phyloP scores from a whole-genome alignment of 2,888 invertebrate species.

The Criorhina ranunculi region DNA sequence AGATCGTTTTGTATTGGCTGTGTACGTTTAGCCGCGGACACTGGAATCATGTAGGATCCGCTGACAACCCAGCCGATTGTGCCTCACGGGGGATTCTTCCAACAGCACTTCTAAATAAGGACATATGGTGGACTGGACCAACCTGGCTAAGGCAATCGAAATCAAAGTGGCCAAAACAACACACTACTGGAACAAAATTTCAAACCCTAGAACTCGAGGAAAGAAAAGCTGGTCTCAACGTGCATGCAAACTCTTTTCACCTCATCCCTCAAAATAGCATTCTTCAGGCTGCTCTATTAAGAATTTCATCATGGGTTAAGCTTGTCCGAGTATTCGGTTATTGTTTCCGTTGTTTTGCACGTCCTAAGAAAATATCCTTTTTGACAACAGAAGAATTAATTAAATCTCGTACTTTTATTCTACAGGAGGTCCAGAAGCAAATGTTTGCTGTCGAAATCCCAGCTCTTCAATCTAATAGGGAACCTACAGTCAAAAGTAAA shows the following conservation, averaged over 20 bases:
- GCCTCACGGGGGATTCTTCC: slow-evolving; percentile 1
- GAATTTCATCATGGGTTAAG: slow-evolving; percentile 7
- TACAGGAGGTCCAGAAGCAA: not conserved
- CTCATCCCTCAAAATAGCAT: not conserved
- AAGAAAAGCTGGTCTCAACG: slow-evolving; percentile 26
- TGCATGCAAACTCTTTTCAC: not conserved
- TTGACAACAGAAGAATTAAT: too few species aligned
- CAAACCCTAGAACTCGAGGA: not conserved
- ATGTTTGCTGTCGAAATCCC: not conserved
- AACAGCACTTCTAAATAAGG: not conserved
- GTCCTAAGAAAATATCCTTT: not conserved
- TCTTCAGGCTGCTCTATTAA: not conserved
- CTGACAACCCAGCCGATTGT: slow-evolving; percentile 24
- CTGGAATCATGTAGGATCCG: slow-evolving; percentile 8
- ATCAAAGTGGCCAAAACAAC: not conserved
- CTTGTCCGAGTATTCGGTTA: slow-evolving; percentile 7
- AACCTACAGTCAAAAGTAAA: not conserved
- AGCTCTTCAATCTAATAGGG: not conserved
- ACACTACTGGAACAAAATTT: not conserved
- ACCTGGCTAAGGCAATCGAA: not conserved
- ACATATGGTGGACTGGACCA: not conserved
- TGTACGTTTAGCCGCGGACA: not conserved
- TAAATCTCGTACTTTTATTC: not conserved
- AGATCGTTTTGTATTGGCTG: slow-evolving; percentile 8
- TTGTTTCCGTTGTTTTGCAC: not conserved